A percentile compares a stretch with the other conserved stretches of the same genome.
Evolutionary conservation across 2,797 vertebrate species (phyloP).

Genomic region (Champsocephalus gunnari): DNA sequence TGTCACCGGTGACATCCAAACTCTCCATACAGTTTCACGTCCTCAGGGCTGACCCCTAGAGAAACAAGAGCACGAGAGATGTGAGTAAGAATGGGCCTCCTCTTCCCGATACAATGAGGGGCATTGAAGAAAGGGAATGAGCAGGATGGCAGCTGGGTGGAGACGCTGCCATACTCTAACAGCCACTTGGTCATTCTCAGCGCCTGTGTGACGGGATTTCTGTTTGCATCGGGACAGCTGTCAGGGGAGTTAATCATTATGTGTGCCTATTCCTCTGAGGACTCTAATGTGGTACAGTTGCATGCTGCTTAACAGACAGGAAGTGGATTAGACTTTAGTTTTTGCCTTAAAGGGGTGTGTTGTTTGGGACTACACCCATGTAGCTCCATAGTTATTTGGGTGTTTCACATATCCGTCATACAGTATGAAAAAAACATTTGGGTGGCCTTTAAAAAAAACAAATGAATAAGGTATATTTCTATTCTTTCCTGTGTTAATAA

Average conservation of each 20-base stretch:
- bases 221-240: conserved; percentile 68
- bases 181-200: conserved; percentile 54
- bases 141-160: conserved; percentile 66
- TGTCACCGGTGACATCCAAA: conserved; percentile 64
- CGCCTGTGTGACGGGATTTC: conserved; percentile 39
- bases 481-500: neutral
- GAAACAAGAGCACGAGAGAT: conserved; percentile 79
- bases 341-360: conserved; percentile 12
- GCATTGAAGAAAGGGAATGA: conserved; percentile 75
- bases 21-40: conserved; percentile 68
- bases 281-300: conserved; percentile 37
- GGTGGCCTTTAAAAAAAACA: neutral
- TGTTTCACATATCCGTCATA: conserved; percentile 8
- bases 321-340: conserved; percentile 40
- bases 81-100: conserved; percentile 80
- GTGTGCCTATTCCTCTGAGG: conserved; percentile 20
- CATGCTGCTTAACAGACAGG: conserved; percentile 33
- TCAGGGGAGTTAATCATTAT: conserved; percentile 48
- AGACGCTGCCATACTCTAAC: conserved; percentile 55
- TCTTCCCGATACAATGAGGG: conserved; percentile 79
- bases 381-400: neutral
- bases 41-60: conserved; percentile 74
- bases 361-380: conserved; percentile 13
- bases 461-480: neutral
- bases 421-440: conserved; percentile 6